Percentiles rank a stretch among this genome's conserved stretches.
These are phyloP conservation scores for Leucoma salicis DNA, from an alignment of 2,888 invertebrate species.

Conservation along the genomic window DNA sequence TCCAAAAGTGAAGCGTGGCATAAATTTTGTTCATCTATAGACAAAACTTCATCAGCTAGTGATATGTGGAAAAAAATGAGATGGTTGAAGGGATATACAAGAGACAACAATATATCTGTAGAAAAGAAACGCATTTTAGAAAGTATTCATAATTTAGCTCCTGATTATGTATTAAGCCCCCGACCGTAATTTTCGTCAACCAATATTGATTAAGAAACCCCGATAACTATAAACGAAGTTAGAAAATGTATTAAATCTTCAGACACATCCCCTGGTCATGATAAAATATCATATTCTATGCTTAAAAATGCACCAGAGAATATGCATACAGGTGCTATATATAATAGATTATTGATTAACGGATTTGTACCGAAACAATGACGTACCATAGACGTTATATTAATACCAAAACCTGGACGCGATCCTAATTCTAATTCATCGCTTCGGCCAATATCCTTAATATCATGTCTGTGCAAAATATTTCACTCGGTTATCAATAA, in stretches of 20 bases:
- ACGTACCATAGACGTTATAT: not conserved
- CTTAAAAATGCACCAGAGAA: not conserved
- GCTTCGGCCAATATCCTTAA: not conserved
- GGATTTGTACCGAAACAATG: not conserved
- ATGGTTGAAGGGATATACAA: too few relatives aligned
- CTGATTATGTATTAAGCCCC: too few relatives aligned
- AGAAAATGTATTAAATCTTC: not conserved
- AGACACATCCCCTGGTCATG: not conserved
- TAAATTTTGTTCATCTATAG: too few relatives aligned
- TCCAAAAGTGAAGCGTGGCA: too few relatives aligned
- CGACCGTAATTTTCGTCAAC: too few relatives aligned
- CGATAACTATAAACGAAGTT: not conserved
- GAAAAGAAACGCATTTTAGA: too few relatives aligned
- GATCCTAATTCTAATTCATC: not conserved
- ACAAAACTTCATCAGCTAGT: too few relatives aligned
- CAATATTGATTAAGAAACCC: too few relatives aligned
- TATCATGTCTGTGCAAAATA: conserved; percentile 6
- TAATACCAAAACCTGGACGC: not conserved
- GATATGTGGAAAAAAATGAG: too few relatives aligned
- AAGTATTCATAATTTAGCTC: too few relatives aligned
- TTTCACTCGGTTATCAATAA: conserved; percentile 4
- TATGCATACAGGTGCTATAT: not conserved
- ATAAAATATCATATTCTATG: not conserved
- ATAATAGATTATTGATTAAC: not conserved
- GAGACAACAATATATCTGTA: too few relatives aligned